phyloP scores from a whole-genome alignment of 2,113 vertebrate species.

The Uria aalge region DNA sequence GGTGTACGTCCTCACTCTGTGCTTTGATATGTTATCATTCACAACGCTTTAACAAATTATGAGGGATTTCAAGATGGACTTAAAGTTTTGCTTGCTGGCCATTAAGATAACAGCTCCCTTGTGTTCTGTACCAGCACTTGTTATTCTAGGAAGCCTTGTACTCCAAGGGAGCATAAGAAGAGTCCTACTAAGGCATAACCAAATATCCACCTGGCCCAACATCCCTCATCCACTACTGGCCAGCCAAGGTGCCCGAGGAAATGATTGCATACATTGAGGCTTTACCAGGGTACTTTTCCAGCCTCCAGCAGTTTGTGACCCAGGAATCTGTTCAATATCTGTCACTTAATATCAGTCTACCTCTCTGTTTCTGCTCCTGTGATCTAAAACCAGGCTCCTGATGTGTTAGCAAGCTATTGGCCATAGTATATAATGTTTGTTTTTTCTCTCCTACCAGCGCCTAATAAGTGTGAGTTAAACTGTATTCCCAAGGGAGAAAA shows the following conservation, averaged over 20 bases:
- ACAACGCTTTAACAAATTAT: not conserved
- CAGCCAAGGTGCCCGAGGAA: not conserved
- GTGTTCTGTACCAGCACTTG: not conserved
- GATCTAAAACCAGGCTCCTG: not conserved
- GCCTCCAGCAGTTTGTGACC: not conserved
- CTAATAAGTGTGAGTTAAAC: slow-evolving; percentile 94
- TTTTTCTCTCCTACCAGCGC: slow-evolving; percentile 71
- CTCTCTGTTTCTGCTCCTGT: not conserved
- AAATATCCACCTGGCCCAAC: not conserved
- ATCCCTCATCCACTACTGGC: not conserved
- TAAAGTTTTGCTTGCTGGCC: not conserved
- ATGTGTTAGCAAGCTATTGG: not conserved
- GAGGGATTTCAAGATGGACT: not conserved
- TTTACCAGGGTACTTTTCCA: not conserved
- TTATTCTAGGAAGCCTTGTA: not conserved
- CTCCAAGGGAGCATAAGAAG: not conserved
- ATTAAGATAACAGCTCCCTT: not conserved
- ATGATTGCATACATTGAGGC: not conserved
- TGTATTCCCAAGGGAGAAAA: slow-evolving; percentile 95
- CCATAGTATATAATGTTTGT: not conserved
- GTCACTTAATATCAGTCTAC: not conserved
- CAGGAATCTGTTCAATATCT: not conserved
- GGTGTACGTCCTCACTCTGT: not conserved
- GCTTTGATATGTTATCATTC: not conserved
- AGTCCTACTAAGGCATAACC: not conserved